These are phyloP conservation scores for Orbicella faveolata DNA, from an alignment of 64 coral and sea anemone species.

Conservation along the genomic window DNA sequence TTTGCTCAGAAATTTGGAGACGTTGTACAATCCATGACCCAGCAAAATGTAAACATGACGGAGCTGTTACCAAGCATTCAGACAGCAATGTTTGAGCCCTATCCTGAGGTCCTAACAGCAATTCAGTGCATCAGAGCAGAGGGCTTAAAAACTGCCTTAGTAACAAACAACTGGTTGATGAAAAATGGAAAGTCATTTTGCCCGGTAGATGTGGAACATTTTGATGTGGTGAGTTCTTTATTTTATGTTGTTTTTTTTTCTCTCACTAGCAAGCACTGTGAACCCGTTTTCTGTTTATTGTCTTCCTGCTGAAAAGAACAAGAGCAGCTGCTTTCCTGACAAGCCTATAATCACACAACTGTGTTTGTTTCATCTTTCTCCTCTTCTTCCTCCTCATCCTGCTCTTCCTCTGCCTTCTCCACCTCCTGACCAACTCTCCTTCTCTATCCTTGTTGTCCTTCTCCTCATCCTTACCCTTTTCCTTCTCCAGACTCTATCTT, in stretches of 20 bases:
- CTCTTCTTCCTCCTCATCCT: too few species aligned
- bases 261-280: too few species aligned
- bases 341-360: too few species aligned
- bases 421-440: neutral
- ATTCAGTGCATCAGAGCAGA: conserved; percentile 77
- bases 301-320: neutral
- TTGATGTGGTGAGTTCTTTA: conserved; percentile 86
- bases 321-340: too few species aligned
- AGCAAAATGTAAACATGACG: conserved; percentile 22
- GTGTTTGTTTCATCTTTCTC: too few species aligned
- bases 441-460: neutral
- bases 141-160: conserved; percentile 85
- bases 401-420: neutral
- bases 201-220: conserved; percentile 76
- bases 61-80: conserved; percentile 62
- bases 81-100: conserved; percentile 42
- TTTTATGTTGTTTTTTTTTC: neutral
- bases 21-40: conserved; percentile 33
- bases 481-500: neutral
- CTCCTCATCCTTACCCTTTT: neutral
- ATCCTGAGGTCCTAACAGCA: conserved; percentile 76
- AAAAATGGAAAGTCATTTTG: conserved; percentile 71
- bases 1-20: conserved; percentile 77
- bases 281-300: neutral
- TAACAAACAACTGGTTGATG: conserved; percentile 96